Evolutionary conservation across 2,113 vertebrate genomes (phyloP).

Genomic region (Sinosuthora webbiana): DNA sequence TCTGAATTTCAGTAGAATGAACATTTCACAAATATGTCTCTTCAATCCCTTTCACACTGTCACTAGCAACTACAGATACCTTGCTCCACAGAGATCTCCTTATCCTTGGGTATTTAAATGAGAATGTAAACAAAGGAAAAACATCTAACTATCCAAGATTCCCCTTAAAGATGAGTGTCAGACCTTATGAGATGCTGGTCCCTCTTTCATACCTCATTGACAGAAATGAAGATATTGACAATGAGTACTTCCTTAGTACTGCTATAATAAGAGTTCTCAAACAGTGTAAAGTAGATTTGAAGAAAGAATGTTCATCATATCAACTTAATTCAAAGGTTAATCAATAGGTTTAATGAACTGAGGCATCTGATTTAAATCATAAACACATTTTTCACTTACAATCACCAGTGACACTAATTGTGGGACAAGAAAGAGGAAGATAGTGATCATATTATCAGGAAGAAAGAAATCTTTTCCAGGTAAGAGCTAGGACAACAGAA

Average conservation of each 20-base stretch:
- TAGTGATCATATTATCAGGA: background rate
- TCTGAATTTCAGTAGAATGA: background rate
- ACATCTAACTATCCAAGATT: background rate
- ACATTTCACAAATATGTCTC: background rate
- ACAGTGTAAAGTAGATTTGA: background rate
- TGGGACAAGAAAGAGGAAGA: background rate
- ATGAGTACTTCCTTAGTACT: background rate
- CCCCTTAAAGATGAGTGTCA: background rate
- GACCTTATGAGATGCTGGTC: background rate
- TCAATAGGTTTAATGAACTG: background rate
- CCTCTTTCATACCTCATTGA: background rate
- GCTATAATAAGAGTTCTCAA: background rate
- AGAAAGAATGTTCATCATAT: background rate
- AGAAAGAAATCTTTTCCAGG: background rate
- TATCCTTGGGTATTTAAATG: background rate
- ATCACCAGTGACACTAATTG: background rate
- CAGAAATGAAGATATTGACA: background rate
- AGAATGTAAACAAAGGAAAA: background rate
- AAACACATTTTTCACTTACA: background rate
- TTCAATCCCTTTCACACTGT: background rate
- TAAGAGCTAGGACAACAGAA: background rate
- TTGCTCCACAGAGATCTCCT: background rate
- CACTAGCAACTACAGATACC: background rate
- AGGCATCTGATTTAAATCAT: background rate
- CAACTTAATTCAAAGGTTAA: background rate